Conservation (phyloP, 2,113 vertebrate species). For the Hypanus sabinus region DNA sequence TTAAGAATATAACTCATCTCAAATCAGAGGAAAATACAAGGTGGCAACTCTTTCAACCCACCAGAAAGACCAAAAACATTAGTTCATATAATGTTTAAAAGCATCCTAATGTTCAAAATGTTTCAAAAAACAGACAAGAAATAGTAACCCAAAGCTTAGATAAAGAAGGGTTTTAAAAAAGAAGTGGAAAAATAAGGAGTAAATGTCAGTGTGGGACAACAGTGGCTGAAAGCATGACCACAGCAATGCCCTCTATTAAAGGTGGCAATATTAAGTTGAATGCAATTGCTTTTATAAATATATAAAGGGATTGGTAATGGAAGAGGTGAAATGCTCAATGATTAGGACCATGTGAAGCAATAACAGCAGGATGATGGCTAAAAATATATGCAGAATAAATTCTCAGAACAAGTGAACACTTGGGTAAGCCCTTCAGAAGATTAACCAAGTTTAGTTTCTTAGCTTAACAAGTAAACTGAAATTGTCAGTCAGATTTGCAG, state of each 20-base stretch:
- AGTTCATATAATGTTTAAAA: not conserved
- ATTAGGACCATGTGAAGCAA: not conserved
- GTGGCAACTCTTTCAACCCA: not conserved
- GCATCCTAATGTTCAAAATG: not conserved
- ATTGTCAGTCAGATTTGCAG: not conserved
- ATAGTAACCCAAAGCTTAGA: not conserved
- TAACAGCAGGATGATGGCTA: not conserved
- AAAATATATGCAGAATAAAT: not conserved
- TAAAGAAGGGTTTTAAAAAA: not conserved
- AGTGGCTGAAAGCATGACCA: not conserved
- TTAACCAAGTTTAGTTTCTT: not conserved
- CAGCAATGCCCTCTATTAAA: not conserved
- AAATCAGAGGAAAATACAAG: not conserved
- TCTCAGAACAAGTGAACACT: not conserved
- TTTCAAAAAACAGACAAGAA: not conserved
- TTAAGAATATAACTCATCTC: not conserved
- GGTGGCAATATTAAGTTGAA: not conserved
- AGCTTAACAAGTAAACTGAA: not conserved
- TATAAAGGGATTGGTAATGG: not conserved
- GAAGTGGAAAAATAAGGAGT: not conserved
- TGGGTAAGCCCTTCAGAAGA: not conserved
- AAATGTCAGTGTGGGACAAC: not conserved
- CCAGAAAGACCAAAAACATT: not conserved
- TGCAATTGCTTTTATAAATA: not conserved
- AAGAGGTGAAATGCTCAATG: not conserved